phyloP scores from a whole-genome alignment of 2,113 vertebrate species.

The Xyrauchen texanus region DNA sequence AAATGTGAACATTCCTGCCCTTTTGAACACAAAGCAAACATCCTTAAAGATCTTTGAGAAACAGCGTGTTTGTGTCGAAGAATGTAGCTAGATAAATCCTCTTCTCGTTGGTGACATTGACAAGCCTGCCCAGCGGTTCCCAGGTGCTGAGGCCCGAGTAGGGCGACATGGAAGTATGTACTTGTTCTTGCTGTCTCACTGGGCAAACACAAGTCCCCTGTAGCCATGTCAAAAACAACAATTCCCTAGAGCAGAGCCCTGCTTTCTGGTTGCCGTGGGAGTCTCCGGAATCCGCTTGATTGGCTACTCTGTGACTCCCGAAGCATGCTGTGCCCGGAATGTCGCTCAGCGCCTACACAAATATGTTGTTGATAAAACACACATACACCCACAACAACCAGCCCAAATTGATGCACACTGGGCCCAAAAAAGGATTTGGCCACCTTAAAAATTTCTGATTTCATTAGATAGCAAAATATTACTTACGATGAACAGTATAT shows the following conservation, averaged over 20 bases:
- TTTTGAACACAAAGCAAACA: not conserved
- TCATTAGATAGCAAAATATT: no score
- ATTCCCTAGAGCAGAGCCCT: constrained; percentile 33
- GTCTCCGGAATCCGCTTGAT: constrained; percentile 68
- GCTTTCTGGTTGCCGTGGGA: constrained; percentile 70
- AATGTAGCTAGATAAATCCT: constrained; percentile 16
- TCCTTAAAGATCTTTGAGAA: constrained; percentile 11
- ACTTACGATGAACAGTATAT: no score
- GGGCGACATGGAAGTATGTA: constrained; percentile 13
- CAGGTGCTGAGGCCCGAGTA: constrained; percentile 20
- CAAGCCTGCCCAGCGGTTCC: not conserved
- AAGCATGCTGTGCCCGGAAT: constrained; percentile 67
- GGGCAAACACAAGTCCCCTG: constrained; percentile 47
- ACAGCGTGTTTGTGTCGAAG: not conserved
- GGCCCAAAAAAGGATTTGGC: not conserved
- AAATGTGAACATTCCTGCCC: constrained; percentile 40
- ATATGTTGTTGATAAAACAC: constrained; percentile 59
- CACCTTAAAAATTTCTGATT: no score
- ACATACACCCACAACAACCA: not conserved
- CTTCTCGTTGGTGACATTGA: constrained; percentile 6
- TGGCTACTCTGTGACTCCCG: constrained; percentile 67
- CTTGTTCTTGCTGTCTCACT: constrained; percentile 51
- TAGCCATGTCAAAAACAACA: constrained; percentile 55
- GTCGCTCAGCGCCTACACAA: constrained; percentile 58
- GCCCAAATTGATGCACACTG: constrained; percentile 11